A percentile compares a stretch with the other conserved stretches of the same genome.
Evolutionary conservation across 2,113 vertebrate species (phyloP).

Genomic region (Tylochromis polylepis): DNA sequence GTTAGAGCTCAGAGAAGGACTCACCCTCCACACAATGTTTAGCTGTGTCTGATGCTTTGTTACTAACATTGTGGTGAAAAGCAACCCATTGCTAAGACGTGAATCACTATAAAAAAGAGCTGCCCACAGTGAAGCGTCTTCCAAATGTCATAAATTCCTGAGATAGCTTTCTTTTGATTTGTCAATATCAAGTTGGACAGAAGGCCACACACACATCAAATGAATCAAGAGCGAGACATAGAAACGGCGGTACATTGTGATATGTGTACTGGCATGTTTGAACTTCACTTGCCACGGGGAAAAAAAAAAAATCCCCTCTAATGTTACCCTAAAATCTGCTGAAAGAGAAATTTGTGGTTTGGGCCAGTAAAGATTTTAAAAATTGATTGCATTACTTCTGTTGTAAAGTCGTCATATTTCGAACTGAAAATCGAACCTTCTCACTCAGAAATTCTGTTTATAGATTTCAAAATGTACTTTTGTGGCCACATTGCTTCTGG

Average conservation of each 20-base stretch:
- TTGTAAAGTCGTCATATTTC: neutral
- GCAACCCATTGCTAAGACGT: neutral
- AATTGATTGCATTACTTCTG: neutral
- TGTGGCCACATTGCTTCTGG: neutral
- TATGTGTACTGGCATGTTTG: neutral
- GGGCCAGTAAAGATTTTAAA: neutral
- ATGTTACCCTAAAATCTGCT: neutral
- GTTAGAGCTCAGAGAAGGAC: neutral
- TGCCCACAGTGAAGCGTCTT: neutral
- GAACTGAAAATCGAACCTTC: neutral
- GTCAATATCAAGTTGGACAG: neutral
- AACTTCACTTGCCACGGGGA: neutral
- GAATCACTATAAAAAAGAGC: neutral
- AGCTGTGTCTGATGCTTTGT: neutral
- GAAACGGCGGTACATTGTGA: neutral
- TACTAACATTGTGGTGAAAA: neutral
- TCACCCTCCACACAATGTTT: neutral
- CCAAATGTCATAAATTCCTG: conserved; percentile 10
- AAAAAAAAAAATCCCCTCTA: neutral
- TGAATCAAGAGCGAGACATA: neutral
- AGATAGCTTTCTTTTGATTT: neutral
- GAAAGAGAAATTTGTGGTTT: neutral
- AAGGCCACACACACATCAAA: neutral
- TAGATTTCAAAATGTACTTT: neutral
- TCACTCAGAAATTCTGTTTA: neutral